Evolutionary conservation across 2,113 vertebrate genomes (phyloP), one percentile per base, ranked within the genome.

Genomic region (Etia nguti): DNA sequence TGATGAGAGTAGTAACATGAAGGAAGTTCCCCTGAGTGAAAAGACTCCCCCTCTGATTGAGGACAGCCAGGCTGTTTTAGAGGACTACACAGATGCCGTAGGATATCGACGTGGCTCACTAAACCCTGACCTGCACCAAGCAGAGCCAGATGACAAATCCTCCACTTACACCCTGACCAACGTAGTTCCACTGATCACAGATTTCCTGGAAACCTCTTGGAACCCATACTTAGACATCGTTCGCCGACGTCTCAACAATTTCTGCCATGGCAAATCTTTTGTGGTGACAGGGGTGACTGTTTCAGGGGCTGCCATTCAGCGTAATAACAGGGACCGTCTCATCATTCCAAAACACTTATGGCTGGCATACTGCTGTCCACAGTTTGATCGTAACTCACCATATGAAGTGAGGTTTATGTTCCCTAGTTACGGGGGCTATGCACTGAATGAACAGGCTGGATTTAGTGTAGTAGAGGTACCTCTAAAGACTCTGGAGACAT

Each of bases 121-220:
- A 34, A 97, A 96, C 86, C 97, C 97, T 3, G 96, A 91, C 20
- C 29, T 95, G 57, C 97, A 97, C 65, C 97, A 97, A 4, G 41
- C 88, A 0, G 62, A 96, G n/a, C 92, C 86, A 3, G 86, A 79
- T 4, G 96, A 97, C 92, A 97, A 94, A 43, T 68, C 86, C 0
- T 94, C 97, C 2, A 97, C 96, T 24, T 97, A 97, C 84, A 97
- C 96, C 31, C 94, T 97, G 65, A 97, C 97, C 48, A 97, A 97
- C 57, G 95, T 97, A 1, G 95, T 97, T 9, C 97, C 97, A 3
- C 95, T 96, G 48, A 12, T 95, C 29, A 85, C 88, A 13, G 81
- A 93, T 62, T 92, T 96, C 83, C 55, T 95, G 22, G 94, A 95
- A 3, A 55, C 86, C 8, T 91, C 91, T 24, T 96, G 96, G 96